phyloP scores from a whole-genome alignment of 2,888 invertebrate genomes.

The Glyphotaelius pellucidus region DNA sequence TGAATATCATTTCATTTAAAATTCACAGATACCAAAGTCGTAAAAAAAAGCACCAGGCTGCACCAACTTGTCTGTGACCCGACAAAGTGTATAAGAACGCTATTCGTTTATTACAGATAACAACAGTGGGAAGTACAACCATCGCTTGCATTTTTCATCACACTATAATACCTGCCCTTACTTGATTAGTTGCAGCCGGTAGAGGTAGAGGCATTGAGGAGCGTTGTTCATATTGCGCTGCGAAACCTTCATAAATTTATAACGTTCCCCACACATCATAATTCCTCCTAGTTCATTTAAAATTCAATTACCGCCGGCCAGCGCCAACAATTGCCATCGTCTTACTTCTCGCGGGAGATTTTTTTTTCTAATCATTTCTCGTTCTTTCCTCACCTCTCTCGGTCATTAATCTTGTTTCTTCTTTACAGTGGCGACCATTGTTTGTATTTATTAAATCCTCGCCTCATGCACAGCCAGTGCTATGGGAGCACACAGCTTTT shows the following conservation, averaged over 20 bases:
- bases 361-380: conserved; percentile 16
- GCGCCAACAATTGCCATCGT: conserved; percentile 35
- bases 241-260: conserved; percentile 37
- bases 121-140: background rate
- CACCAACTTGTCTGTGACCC: background rate
- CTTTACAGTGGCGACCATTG: background rate
- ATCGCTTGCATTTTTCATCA: background rate
- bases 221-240: background rate
- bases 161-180: background rate
- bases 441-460: background rate
- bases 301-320: conserved; percentile 51
- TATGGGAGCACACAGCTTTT: background rate
- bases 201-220: background rate
- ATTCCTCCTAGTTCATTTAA: conserved; percentile 49
- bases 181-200: background rate
- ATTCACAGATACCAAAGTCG: background rate
- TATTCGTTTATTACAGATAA: background rate
- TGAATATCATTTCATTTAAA: background rate
- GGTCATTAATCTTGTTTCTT: background rate
- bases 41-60: background rate
- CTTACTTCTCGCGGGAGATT: conserved; percentile 17
- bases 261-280: conserved; percentile 38
- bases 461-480: background rate
- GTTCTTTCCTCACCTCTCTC: background rate
- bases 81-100: background rate